Evolutionary conservation across 2,888 invertebrate species (phyloP).

Genomic region (Tupiocoris notatus): DNA sequence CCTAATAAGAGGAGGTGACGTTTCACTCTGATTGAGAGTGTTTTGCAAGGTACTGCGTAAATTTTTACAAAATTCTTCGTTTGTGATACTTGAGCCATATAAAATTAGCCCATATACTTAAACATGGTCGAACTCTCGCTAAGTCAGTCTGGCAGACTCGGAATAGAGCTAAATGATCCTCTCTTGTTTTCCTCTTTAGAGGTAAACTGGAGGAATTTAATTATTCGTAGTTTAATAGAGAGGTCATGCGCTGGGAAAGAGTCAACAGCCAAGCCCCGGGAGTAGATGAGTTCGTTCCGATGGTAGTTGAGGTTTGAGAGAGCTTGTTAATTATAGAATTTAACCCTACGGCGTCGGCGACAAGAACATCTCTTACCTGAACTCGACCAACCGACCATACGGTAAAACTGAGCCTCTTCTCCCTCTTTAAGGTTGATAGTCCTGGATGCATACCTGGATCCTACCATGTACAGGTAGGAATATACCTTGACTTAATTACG

Average conservation of each 20-base stretch:
- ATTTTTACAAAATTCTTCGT: too few species aligned
- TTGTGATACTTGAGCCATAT: too few species aligned
- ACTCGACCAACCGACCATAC: not conserved
- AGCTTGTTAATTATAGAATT: conserved; percentile 41
- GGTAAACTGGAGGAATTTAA: conserved; percentile 15
- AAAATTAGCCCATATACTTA: too few species aligned
- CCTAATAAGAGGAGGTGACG: conserved; percentile 5
- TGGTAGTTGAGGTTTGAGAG: conserved; percentile 17
- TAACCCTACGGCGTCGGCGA: conserved; percentile 16
- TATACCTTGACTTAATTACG: conserved; percentile 41
- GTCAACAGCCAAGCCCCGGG: not conserved
- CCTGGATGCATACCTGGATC: not conserved
- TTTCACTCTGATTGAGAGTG: too few species aligned
- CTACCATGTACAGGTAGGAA: not conserved
- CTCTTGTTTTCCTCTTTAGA: too few species aligned
- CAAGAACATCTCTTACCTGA: conserved; percentile 14
- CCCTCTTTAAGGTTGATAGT: not conserved
- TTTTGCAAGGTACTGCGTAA: too few species aligned
- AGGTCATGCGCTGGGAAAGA: conserved; percentile 32
- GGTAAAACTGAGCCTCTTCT: not conserved
- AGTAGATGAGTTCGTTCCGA: not conserved
- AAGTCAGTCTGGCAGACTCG: not conserved
- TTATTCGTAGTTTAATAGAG: conserved; percentile 40
- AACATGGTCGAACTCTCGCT: too few species aligned
- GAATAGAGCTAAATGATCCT: too few species aligned